Conservation (phyloP, 2,113 vertebrate genomes). For the Trogon melanurus region DNA sequence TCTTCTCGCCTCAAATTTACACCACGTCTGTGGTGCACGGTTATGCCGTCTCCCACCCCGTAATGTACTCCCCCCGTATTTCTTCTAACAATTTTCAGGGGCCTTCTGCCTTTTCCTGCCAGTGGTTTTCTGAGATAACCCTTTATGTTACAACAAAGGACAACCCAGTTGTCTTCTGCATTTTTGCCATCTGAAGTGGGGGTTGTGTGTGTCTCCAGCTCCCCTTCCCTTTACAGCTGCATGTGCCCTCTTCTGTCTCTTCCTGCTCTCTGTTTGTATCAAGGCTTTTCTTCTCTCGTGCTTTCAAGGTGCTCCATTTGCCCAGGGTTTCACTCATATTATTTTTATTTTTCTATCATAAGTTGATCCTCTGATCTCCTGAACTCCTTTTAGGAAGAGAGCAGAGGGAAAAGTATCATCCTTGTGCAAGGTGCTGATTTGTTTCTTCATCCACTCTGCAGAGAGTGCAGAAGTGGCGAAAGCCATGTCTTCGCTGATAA, state of each 20-base stretch:
- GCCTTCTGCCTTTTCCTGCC: background rate
- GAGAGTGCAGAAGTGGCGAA: background rate
- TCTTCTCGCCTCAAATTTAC: background rate
- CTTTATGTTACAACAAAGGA: too few species aligned
- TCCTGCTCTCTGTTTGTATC: background rate
- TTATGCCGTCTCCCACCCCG: background rate
- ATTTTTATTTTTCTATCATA: background rate
- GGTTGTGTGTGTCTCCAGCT: background rate
- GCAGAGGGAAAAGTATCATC: background rate
- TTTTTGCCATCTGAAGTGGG: background rate
- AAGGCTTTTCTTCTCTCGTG: background rate
- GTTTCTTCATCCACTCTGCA: background rate
- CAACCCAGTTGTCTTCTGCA: background rate
- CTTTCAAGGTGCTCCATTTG: background rate
- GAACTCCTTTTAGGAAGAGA: background rate
- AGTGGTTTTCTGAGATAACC: background rate
- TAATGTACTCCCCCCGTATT: background rate
- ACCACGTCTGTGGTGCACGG: background rate
- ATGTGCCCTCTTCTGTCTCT: background rate
- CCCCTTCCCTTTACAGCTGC: background rate
- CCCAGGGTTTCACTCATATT: background rate
- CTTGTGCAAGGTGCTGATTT: background rate
- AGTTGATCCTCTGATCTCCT: background rate
- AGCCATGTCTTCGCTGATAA: background rate
- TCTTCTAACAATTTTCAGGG: background rate